Base-by-base conservation (phyloP, 1,140 invertebrate genomes). In the Propsilocerus akamusi region DNA sequence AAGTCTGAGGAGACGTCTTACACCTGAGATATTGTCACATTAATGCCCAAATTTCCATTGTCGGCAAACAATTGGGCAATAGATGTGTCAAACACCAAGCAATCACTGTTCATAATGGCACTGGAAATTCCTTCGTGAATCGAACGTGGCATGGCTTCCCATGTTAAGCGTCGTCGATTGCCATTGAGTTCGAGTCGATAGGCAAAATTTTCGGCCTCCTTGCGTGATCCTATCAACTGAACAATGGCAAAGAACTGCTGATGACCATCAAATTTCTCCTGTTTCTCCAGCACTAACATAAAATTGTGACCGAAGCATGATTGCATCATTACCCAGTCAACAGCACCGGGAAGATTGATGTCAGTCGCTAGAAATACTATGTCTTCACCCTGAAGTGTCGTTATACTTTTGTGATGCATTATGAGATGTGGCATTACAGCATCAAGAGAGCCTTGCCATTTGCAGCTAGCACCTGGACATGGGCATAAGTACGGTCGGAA, bases 291-390 rank as follows among this genome's bases (percentile, higher is more conserved):
- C 14, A 99, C 94, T 51, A 99, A 73, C 95, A 99, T 99, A 65
- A 99, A 99, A 68, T 98, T 88, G 63, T 97, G 91, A 49, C 89
- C 90, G 67, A 97, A 99, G 69, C 96, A 99, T 8, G 91, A 95
- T 65, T 99, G 96, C 94, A 99, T 98, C 96, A 99, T 99, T 0
- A 99, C 97, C 97, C 97, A 99, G 65, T 99, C 97, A 2, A 99
- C 97, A 50, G 96, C 97, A 51, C 97, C 97, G 47, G 95, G 94
- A 53, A 99, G 74, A 71, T 98, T 99, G 48, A 99, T 99, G 69
- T 99, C 97, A 32, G 97, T 99, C 2, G 96, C 97, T 55, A 99
- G 72, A 67, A 99, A 99, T 32, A 99, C 96, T 60, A 99, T 99
- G 64, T 99, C 97, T 71, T 99, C 96, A 11, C 85, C 80, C 75